A percentile compares a stretch with the other conserved stretches of the same genome.
Evolutionary conservation across 2,888 invertebrate genomes (phyloP).

Genomic region (Deladenus siricidicola): DNA sequence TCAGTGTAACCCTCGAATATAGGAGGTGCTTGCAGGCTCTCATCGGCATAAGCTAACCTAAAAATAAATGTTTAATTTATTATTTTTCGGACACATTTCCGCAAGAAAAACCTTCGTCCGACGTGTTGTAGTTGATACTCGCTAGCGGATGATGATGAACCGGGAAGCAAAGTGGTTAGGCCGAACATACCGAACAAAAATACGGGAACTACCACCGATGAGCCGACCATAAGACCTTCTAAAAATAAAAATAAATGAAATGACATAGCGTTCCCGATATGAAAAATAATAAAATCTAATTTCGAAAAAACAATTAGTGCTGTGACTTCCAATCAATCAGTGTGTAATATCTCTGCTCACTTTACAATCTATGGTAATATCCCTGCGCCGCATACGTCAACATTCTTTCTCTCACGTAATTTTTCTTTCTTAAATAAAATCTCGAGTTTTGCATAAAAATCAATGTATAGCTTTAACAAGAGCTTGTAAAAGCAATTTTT

Average conservation of each 20-base stretch:
- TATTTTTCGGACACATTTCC: not conserved
- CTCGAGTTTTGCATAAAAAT: too few relatives aligned
- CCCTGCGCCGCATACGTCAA: too few relatives aligned
- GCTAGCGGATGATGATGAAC: not conserved
- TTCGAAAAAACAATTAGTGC: too few relatives aligned
- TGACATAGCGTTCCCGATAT: too few relatives aligned
- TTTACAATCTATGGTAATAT: too few relatives aligned
- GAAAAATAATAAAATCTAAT: too few relatives aligned
- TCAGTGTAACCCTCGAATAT: slow-evolving; percentile 50
- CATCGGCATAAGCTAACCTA: slow-evolving; percentile 15
- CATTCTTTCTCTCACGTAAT: too few relatives aligned
- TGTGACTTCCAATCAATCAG: too few relatives aligned
- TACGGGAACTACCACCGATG: slow-evolving; percentile 27
- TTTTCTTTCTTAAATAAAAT: too few relatives aligned
- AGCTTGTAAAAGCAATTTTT: too few relatives aligned
- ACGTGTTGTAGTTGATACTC: not conserved
- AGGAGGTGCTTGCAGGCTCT: slow-evolving; percentile 31
- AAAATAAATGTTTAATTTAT: slow-evolving; percentile 1
- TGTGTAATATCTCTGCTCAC: too few relatives aligned
- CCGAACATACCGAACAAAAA: slow-evolving; percentile 26
- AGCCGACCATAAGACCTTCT: slow-evolving; percentile 12
- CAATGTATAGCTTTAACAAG: too few relatives aligned
- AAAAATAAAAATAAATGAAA: not conserved
- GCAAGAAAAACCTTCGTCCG: not conserved
- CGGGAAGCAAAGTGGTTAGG: slow-evolving; percentile 1